Evolutionary conservation across 2,797 vertebrate species (phyloP), one percentile per base, ranked within the genome.

Genomic region (Austrolebias charrua): DNA sequence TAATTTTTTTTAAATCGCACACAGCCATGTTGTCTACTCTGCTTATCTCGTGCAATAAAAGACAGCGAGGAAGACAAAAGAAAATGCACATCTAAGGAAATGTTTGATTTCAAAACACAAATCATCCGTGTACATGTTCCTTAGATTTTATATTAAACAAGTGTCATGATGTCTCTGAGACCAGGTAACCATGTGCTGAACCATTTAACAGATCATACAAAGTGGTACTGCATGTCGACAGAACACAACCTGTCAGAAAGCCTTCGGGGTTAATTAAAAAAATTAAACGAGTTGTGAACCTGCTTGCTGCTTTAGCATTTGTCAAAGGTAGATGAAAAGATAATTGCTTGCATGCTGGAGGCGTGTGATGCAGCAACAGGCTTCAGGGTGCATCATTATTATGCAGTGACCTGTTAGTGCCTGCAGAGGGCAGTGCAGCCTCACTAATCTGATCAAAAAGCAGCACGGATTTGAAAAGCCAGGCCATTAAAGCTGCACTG

Each of bases 351-450:
- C 53, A 50, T 56, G 67, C 75, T 71, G 51, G 52, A 70, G 54
- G 66, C 75, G 75, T 20, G 28, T 55, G 53, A 45, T 33, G n/a
- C 55, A 68, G 71, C 69, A 64, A 56, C 55, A 35, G 51, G 55
- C 70, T 38, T 6, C 28, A 16, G 73, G 73, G 62, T 73, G 57
- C 71, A 48, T 51, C 56, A 49, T 10, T 50, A 10, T 59, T 1
- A 4, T 69, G 71, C 46, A 55, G 33, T 7, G 5, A 0, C 19
- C 28, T 11, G 2, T 6, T 14, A 0, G 2, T 5, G 33, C 83
- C 87, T 74, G 80, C 73, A 88, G 89, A 67, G 80, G 86, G 85
- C 89, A 90, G 4, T 81, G 76, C 67, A 71, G 76, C 63, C 51
- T 69, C 73, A 83, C 69, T 14, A 52, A 84, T 77, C 20, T 11